These are phyloP conservation scores for Hydra vulgaris DNA, from an alignment of 30 jellyfish, hydroid and myxozoan species.

Conservation along the genomic window DNA sequence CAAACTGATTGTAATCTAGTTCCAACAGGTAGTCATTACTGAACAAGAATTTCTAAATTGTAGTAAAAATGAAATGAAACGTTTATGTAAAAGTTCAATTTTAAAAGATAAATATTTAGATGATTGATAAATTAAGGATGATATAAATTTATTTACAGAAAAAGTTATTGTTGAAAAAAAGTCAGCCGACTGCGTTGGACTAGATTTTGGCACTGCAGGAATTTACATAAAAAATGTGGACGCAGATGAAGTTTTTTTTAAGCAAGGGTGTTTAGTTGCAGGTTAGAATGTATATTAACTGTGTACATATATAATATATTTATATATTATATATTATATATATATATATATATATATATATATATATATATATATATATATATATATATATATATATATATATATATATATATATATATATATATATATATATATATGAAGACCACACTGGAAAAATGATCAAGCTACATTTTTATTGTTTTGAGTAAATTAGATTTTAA, in stretches of 20 bases:
- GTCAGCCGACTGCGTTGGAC: slow-evolving; percentile 18
- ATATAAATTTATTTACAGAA: neutral
- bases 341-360: too few relatives aligned
- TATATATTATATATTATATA: too few relatives aligned
- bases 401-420: too few relatives aligned
- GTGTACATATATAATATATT: too few relatives aligned
- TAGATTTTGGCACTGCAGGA: slow-evolving; percentile 35
- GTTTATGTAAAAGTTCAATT: neutral
- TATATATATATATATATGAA: too few relatives aligned
- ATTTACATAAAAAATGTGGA: slow-evolving; percentile 19
- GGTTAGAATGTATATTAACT: too few relatives aligned
- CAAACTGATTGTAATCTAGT: neutral
- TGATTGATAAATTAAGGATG: neutral
- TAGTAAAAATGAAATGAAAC: neutral
- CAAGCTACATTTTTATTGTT: too few relatives aligned
- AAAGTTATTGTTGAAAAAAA: slow-evolving; percentile 20
- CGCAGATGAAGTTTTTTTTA: slow-evolving; percentile 6
- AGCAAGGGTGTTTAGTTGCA: slow-evolving; percentile 12
- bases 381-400: too few relatives aligned
- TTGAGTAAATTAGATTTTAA: too few relatives aligned
- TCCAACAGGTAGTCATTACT: too few relatives aligned
- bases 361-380: too few relatives aligned
- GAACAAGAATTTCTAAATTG: neutral
- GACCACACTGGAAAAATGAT: too few relatives aligned
- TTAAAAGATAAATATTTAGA: neutral